phyloP scores from a whole-genome alignment of 2,797 vertebrate genomes.

The Cyclopterus lumpus region DNA sequence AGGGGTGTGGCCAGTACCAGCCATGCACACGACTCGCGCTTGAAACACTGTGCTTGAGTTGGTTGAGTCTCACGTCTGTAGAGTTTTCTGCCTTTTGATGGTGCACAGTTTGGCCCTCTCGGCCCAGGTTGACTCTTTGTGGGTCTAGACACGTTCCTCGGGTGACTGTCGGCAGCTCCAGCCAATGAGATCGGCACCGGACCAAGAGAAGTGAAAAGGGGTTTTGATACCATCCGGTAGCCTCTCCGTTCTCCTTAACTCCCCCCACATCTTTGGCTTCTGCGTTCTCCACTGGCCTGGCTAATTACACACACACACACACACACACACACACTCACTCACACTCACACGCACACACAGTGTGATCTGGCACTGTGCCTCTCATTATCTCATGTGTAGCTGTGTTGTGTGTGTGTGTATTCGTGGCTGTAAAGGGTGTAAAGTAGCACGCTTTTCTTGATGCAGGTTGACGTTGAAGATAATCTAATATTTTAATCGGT shows the following conservation, averaged over 20 bases:
- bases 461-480: conserved; percentile 17
- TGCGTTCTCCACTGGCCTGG: conserved; percentile 53
- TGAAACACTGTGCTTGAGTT: not conserved
- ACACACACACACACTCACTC: conserved; percentile 33
- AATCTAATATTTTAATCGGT: not conserved
- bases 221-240: conserved; percentile 43
- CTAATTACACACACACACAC: conserved; percentile 48
- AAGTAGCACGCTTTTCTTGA: conserved; percentile 10
- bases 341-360: conserved; percentile 23
- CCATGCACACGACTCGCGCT: not conserved
- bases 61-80: not conserved
- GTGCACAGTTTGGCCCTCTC: not conserved
- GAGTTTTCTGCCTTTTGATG: not conserved
- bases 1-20: not conserved
- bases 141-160: conserved; percentile 23
- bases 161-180: conserved; percentile 31
- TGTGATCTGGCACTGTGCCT: conserved; percentile 40
- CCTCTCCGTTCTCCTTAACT: conserved; percentile 56
- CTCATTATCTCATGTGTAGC: conserved; percentile 41
- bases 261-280: conserved; percentile 62
- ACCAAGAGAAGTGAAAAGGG: conserved; percentile 58
- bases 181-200: conserved; percentile 35
- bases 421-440: conserved; percentile 9
- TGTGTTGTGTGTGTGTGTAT: conserved; percentile 14
- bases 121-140: conserved; percentile 19